Evolutionary conservation across 2,888 invertebrate species (phyloP), one percentile per base, ranked within the genome.

Genomic region (Microchrysa polita): DNA sequence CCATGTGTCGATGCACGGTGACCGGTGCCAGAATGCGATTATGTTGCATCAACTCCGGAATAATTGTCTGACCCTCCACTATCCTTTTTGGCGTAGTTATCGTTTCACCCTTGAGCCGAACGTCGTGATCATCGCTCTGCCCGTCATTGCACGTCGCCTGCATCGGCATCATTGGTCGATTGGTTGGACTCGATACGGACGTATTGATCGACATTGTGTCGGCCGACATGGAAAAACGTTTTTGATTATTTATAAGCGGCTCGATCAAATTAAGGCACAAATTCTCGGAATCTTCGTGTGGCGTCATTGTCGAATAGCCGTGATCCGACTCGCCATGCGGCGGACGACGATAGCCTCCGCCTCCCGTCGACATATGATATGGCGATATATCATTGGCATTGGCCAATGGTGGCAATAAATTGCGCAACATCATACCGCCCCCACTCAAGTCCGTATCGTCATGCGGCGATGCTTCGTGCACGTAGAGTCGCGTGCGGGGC

Each of bases 271-370:
- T 92, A 78, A 93, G 91, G 9, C 92, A 92, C 77, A 93, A 90
- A 78, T 93, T 92, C 80, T 94, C 94, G 0, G 93, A 93, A 81
- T 95, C 95, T 80, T 95, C 95, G 79, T 95, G 94, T 1, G 94
- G 94, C 0, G 95, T 95, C 95, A 95, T 95, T 0, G 95, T 95
- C 2, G 95, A 95, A 84, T 97, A 97, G 1, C 97, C 97, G 81
- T 96, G 95, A 86, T 97, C 97, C n/a, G 94, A 95, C 76, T 84
- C 84, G 16, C 84, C 84, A 77, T 84, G 84, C 4, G 93, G 90
- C 2, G 93, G 90, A 40, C 94, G 88, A 53, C 93, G 87, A 82
- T 94, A 95, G 72, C 83, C 83, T 4, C 83, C 83, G 72, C 83
- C 83, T 4, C 83, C 83, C 0, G 93, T 93, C 59, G 93, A 91